Evolutionary conservation across 2,113 vertebrate species (phyloP).

Genomic region (Phaetusa simplex): DNA sequence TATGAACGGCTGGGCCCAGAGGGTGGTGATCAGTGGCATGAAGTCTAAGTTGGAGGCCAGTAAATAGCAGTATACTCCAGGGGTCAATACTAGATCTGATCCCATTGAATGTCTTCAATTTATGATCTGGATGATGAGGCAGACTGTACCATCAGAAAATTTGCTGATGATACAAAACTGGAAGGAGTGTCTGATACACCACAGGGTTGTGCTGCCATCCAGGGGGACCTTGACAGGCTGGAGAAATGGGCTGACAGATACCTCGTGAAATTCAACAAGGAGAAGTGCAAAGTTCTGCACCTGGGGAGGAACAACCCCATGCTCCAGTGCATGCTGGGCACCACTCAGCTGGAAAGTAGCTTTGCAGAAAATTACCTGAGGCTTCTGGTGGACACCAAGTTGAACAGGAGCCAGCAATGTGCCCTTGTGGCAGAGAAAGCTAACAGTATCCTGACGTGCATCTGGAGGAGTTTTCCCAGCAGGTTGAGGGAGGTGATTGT

Average conservation of each 20-base stretch:
- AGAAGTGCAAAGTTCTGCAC: neutral
- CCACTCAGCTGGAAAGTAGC: neutral
- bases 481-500: accelerated
- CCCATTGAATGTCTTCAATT: neutral
- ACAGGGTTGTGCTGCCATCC: neutral
- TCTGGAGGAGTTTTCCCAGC: neutral
- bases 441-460: neutral
- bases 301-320: neutral
- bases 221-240: neutral
- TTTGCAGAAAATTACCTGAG: neutral
- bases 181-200: neutral
- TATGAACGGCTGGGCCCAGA: neutral
- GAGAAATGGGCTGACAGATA: neutral
- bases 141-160: neutral
- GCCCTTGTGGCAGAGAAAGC: neutral
- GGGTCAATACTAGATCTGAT: accelerated
- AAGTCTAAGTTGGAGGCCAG: neutral
- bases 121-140: neutral
- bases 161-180: neutral
- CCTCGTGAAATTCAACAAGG: neutral
- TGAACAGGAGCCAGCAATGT: neutral
- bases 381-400: neutral
- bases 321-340: neutral
- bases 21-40: neutral
- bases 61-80: neutral